Evolutionary conservation across 2,113 vertebrate species (phyloP), one percentile per base, ranked within the genome.

Genomic region (Parotia lawesii): DNA sequence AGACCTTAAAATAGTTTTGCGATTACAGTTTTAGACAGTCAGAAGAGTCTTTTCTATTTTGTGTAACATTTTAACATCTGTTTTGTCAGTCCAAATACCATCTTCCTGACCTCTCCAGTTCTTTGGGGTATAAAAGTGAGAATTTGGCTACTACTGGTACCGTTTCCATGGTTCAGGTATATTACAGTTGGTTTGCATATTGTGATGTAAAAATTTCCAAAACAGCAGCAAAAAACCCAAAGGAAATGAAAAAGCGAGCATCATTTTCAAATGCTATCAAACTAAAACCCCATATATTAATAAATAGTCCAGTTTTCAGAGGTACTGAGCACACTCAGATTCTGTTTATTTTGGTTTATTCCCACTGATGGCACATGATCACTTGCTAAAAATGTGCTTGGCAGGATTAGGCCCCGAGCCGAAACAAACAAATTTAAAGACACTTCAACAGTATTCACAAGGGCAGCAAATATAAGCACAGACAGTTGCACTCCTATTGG

Each of bases 1-100:
- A 95, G 94, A 93, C 60, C 65, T 93, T 91, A 84, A 95, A 95
- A 96, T 75, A 92, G 51, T 97, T 94, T 85, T 86, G 51, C 38
- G 76, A 40, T 79, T 74, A 89, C 31, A 77, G 24, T 89, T 95
- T 67, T 79, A 96, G 65, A 80, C 60, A 82, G 27, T 87, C 83
- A 81, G 15, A 94, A 78, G 40, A 40, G 37, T 70, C 15, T 94
- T 90, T 94, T 67, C 47, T 71, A 69, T 74, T 91, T 60, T 57
- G 28, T 83, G 25, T 87, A 94, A 87, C 24, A 80, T 47, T 89
- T 76, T 73, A 73, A 66, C 10, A 24, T 33, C 25, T 70, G 17
- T 82, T 96, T 95, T 85, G 33, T 78, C 75, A 79, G 83, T 89
- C 74, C 76, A 94, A 93, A 79, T 70, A 61, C 35, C 79, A n/a